Evolutionary conservation across 2,113 vertebrate genomes (phyloP).

Genomic region (Sinocyclocheilus grahami): DNA sequence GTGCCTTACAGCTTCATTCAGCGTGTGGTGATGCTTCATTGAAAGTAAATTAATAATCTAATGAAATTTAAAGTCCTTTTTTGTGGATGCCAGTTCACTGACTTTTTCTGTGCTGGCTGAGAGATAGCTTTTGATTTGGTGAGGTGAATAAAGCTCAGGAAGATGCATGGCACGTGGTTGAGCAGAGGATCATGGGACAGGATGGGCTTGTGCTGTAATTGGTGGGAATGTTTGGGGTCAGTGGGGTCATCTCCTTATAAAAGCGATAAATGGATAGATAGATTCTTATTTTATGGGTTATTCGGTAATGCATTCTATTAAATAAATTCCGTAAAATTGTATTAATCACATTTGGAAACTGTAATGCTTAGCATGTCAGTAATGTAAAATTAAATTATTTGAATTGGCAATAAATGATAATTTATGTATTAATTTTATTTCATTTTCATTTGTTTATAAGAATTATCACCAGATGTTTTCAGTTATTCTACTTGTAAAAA

Average conservation of each 20-base stretch:
- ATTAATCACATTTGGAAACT: not conserved
- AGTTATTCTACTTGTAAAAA: not conserved
- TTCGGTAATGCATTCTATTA: not conserved
- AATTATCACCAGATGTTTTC: not conserved
- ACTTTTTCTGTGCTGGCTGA: not conserved
- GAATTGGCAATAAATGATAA: not conserved
- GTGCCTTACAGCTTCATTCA: not conserved
- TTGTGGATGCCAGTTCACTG: not conserved
- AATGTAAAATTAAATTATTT: not conserved
- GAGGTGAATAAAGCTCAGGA: not conserved
- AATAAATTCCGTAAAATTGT: not conserved
- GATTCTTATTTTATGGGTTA: not conserved
- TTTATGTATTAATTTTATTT: not conserved
- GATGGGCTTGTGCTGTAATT: not conserved
- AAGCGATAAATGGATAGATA: not conserved
- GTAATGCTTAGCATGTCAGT: not conserved
- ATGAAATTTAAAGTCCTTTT: not conserved
- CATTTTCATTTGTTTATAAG: not conserved
- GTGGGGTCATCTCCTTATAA: slow-evolving; percentile 24
- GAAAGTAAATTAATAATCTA: too few relatives aligned
- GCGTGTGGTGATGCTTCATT: not conserved
- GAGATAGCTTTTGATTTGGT: not conserved
- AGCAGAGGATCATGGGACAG: slow-evolving; percentile 6
- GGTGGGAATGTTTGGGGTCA: not conserved
- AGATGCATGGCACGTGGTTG: not conserved